Conservation (phyloP, 2,888 invertebrate genomes). For the Epinotia ramella region DNA sequence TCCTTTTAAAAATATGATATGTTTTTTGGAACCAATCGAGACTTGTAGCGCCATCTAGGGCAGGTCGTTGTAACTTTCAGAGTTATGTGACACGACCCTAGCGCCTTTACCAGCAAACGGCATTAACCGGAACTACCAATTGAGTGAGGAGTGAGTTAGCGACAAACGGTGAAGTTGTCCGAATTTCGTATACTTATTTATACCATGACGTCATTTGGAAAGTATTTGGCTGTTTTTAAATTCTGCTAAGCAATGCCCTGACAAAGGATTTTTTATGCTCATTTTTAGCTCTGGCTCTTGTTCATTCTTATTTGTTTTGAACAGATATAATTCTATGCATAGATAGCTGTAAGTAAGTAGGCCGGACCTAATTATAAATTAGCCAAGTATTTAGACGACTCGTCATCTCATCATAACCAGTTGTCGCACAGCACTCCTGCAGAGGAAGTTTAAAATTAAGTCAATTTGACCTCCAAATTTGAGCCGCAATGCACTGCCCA, state of each 20-base stretch:
- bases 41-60: constrained; percentile 44
- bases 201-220: constrained; percentile 76
- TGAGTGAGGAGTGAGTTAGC: constrained; percentile 17
- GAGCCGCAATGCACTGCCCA: constrained; percentile 42
- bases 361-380: not conserved
- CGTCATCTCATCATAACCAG: not conserved
- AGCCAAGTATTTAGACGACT: constrained; percentile 8
- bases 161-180: constrained; percentile 53
- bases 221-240: constrained; percentile 75
- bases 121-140: constrained; percentile 18
- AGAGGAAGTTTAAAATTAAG: constrained; percentile 58
- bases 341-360: not conserved
- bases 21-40: not conserved
- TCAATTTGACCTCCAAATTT: constrained; percentile 61
- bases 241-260: constrained; percentile 64
- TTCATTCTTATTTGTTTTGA: not conserved
- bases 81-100: constrained; percentile 30
- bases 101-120: constrained; percentile 14
- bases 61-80: not conserved
- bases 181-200: constrained; percentile 58
- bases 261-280: constrained; percentile 35
- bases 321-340: not conserved
- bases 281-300: constrained; percentile 3
- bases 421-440: constrained; percentile 26
- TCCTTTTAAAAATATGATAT: not conserved